Percentiles rank a stretch among this genome's conserved stretches.
Evolutionary conservation across 2,113 vertebrate genomes (phyloP).

Genomic region (Brachyistius frenatus): DNA sequence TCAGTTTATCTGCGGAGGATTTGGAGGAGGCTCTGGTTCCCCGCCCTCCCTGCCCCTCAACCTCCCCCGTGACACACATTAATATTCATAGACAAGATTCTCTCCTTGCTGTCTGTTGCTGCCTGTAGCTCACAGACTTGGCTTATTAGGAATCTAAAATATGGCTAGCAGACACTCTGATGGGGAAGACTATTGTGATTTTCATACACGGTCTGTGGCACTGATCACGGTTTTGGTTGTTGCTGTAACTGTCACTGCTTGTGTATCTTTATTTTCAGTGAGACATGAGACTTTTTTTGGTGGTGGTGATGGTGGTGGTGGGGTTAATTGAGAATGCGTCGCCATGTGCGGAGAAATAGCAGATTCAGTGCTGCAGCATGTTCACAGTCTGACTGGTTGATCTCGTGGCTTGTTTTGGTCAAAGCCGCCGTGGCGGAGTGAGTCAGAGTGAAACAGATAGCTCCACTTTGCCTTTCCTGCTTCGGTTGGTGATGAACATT

Average conservation of each 20-base stretch:
- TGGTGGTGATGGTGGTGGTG: too few relatives aligned
- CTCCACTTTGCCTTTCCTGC: constrained; percentile 55
- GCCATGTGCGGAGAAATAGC: neutral
- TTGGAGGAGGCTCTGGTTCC: constrained; percentile 77
- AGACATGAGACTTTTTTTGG: neutral
- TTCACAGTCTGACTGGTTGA: constrained; percentile 19
- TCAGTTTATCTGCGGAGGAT: constrained; percentile 83
- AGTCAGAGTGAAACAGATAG: constrained; percentile 51
- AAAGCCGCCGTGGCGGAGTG: constrained; percentile 33
- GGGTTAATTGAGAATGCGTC: too few relatives aligned
- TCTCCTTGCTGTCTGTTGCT: constrained; percentile 75
- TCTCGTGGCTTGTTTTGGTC: constrained; percentile 60
- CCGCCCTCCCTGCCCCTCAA: constrained; percentile 58
- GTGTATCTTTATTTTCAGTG: neutral
- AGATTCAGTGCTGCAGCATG: constrained; percentile 23
- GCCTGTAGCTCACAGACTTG: constrained; percentile 69
- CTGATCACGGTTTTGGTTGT: neutral
- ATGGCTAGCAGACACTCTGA: constrained; percentile 57
- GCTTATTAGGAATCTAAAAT: constrained; percentile 69
- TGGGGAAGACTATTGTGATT: constrained; percentile 66
- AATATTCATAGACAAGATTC: constrained; percentile 85
- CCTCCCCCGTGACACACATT: constrained; percentile 76
- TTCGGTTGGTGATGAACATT: constrained; percentile 34
- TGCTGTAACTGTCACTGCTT: neutral
- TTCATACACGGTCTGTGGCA: constrained; percentile 31